Base-by-base conservation (phyloP, 1,140 invertebrate species). In the Pseudomyrmex cubaensis region DNA sequence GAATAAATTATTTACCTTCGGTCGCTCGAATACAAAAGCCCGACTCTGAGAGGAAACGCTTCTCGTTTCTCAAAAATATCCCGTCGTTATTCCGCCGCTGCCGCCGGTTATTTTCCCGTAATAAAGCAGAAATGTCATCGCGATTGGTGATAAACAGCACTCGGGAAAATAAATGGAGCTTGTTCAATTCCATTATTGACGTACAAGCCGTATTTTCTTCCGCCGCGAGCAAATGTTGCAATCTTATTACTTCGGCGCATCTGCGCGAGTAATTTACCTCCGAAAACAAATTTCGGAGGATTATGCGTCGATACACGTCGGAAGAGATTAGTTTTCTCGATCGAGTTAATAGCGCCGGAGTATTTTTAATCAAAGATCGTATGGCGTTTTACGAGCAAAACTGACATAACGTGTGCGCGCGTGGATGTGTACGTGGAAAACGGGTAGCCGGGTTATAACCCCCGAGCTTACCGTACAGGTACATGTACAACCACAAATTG, bases 291-390 rank as follows among this genome's bases (percentile, higher is more conserved):
- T 35, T 35, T 35, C 35, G 35, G 5, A 35, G 35, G 35, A 35
- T 35, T 35, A 35, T 7, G 35, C 35, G 35, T 35, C 35, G 35
- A 35, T 35, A 0, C 35, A 7, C 35, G 35, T 7, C 5, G 0
- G 0, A 35, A 35, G 35, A 35, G 35, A 35, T 25, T 75, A 13
- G 2, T 75, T 15, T 2, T 13, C 1, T 3, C 15, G 20, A 9
- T 52, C 35, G 5, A 75, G 46, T 62, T 63, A 10, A 59, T 59
- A 3, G 3, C 17, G 48, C 13, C 35, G 5, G 0, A 35, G 35
- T 35, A 35, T 35, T 35, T 76, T 76, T 64, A 64, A 76, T 76
- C 61, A 66, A 66, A 76, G 74, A 66, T 76, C 44, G 54, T 48
- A 1, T 64, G 12, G 12, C 12, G n/a, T 54, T 76, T 76, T 76